These are phyloP conservation scores for Proterorhinus semilunaris DNA, from an alignment of 2,113 vertebrate species.

Conservation along the genomic window DNA sequence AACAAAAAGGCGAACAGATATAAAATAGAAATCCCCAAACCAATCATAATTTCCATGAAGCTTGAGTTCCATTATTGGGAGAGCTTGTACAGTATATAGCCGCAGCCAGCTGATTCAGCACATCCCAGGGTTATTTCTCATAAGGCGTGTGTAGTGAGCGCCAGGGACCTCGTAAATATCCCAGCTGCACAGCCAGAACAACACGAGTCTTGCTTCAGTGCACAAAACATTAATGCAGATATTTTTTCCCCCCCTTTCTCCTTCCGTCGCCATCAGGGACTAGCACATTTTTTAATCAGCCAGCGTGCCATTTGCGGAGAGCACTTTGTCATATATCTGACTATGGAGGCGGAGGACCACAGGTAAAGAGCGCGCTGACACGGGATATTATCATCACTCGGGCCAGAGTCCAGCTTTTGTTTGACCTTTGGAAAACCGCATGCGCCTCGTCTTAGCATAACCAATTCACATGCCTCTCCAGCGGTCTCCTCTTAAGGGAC, in stretches of 20 bases:
- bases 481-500: slow-evolving; percentile 21
- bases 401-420: neutral
- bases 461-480: slow-evolving; percentile 11
- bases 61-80: slow-evolving; percentile 46
- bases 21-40: slow-evolving; percentile 43
- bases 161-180: slow-evolving; percentile 63
- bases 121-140: slow-evolving; percentile 62
- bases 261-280: slow-evolving; percentile 12
- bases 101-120: slow-evolving; percentile 63
- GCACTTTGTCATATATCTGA: neutral
- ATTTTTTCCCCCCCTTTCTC: neutral
- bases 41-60: slow-evolving; percentile 59
- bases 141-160: slow-evolving; percentile 34
- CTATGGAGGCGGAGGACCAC: neutral
- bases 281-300: slow-evolving; percentile 41
- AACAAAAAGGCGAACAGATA: slow-evolving; percentile 36
- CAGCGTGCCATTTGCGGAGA: slow-evolving; percentile 18
- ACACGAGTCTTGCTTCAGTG: slow-evolving; percentile 34
- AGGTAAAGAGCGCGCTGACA: slow-evolving; percentile 48
- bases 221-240: slow-evolving; percentile 44
- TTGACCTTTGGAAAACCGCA: slow-evolving; percentile 48
- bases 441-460: slow-evolving; percentile 30
- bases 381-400: slow-evolving; percentile 27
- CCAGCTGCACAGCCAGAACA: slow-evolving; percentile 50
- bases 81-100: slow-evolving; percentile 29